Percentiles rank a stretch among this genome's conserved stretches.
These are phyloP conservation scores for Ophiothrix spiculata DNA, from an alignment of 35 echinoderm and acorn worm species.

Conservation along the genomic window DNA sequence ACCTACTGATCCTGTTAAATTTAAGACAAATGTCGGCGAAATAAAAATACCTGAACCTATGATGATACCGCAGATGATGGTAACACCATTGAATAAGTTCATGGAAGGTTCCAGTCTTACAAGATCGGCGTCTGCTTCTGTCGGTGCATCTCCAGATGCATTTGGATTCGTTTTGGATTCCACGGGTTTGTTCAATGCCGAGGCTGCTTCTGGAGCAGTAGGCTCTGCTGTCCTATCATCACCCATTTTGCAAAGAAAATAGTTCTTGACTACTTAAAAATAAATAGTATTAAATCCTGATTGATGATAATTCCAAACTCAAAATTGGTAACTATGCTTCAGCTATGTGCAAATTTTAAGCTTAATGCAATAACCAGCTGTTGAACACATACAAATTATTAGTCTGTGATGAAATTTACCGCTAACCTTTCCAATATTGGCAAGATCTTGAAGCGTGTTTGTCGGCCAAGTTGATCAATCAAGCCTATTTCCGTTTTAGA, in stretches of 20 bases:
- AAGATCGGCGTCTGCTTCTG: constrained; percentile 34
- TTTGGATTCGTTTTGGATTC: neutral
- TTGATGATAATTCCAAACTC: neutral
- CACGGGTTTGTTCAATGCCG: neutral
- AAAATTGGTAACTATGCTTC: neutral
- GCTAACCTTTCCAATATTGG: no score
- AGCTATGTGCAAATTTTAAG: neutral
- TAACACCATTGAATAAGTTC: constrained; percentile 82
- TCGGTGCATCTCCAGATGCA: constrained; percentile 7
- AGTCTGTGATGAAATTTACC: no score
- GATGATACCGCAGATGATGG: constrained; percentile 94
- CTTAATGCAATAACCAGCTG: neutral
- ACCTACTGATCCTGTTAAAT: constrained; percentile 63
- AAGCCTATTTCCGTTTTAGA: no score
- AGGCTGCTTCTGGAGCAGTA: neutral
- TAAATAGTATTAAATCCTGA: neutral
- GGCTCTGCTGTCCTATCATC: neutral
- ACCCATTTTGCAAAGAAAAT: neutral
- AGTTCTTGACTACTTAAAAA: neutral
- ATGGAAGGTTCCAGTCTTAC: constrained; percentile 78
- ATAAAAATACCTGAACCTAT: constrained; percentile 99
- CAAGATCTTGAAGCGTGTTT: no score
- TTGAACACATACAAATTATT: no score
- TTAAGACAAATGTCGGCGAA: constrained; percentile 71
- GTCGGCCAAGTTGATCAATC: no score